phyloP scores from a whole-genome alignment of 2,797 vertebrate species.

The Leuciscus waleckii region DNA sequence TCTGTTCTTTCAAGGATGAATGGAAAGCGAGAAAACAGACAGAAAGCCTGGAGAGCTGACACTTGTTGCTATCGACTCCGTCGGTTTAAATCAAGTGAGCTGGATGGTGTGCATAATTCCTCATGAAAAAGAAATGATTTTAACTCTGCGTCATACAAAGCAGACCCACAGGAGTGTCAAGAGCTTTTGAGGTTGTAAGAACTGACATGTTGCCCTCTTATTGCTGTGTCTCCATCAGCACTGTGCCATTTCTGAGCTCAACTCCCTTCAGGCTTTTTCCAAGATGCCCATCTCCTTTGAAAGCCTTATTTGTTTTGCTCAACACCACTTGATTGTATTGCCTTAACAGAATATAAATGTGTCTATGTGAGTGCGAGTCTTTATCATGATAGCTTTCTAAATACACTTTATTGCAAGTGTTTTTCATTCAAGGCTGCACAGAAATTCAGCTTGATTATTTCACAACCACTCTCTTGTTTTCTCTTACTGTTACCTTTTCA shows the following conservation, averaged over 20 bases:
- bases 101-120: slow-evolving; percentile 36
- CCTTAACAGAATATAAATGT: slow-evolving; percentile 14
- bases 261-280: slow-evolving; percentile 12
- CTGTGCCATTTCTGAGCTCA: slow-evolving; percentile 13
- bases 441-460: slow-evolving; percentile 13
- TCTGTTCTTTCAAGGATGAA: slow-evolving; percentile 41
- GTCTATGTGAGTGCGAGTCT: background rate
- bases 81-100: slow-evolving; percentile 13
- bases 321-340: slow-evolving; percentile 11
- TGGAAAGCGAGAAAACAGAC: slow-evolving; percentile 26
- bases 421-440: slow-evolving; percentile 6
- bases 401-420: background rate
- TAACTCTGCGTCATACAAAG: background rate
- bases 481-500: background rate
- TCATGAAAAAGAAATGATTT: slow-evolving; percentile 32
- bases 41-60: slow-evolving; percentile 34
- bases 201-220: slow-evolving; percentile 15
- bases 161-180: background rate
- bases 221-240: slow-evolving; percentile 1
- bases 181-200: slow-evolving; percentile 5
- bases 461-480: background rate
- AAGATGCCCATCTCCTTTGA: slow-evolving; percentile 24
- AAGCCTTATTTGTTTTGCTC: slow-evolving; percentile 15
- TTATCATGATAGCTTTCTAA: slow-evolving; percentile 1
- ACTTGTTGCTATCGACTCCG: slow-evolving; percentile 38